phyloP scores from a whole-genome alignment of 1,140 invertebrate species.

The Maconellicoccus hirsutus region DNA sequence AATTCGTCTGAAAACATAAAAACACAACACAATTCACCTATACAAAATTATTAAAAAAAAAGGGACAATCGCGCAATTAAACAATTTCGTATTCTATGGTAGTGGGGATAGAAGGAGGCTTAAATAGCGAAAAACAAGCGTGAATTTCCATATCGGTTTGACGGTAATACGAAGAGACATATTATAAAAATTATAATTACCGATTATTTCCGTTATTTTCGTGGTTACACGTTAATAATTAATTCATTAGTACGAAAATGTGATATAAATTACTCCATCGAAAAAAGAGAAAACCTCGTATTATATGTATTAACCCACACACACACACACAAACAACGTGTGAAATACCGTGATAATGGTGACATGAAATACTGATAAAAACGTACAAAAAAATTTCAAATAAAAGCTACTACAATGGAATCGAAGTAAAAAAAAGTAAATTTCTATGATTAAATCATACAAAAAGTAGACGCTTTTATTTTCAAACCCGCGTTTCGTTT shows the following conservation, averaged over 20 bases:
- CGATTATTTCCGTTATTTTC: background rate
- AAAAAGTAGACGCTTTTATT: background rate
- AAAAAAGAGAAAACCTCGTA: too few species aligned
- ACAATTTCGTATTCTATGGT: too few species aligned
- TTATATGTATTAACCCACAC: too few species aligned
- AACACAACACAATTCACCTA: background rate
- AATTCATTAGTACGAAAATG: constrained; percentile 4
- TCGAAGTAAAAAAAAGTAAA: constrained; percentile 6
- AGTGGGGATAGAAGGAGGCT: background rate
- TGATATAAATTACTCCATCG: background rate
- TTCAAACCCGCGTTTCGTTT: background rate
- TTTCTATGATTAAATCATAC: constrained; percentile 1
- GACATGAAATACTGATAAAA: constrained; percentile 1
- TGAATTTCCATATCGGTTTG: background rate
- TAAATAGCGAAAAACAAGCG: background rate
- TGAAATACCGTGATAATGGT: background rate
- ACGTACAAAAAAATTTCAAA: background rate
- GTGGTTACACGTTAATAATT: background rate
- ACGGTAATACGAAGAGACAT: background rate
- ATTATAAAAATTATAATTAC: constrained; percentile 1
- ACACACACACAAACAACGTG: background rate
- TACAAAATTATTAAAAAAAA: too few species aligned
- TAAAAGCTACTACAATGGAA: constrained; percentile 9
- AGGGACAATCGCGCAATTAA: too few species aligned
- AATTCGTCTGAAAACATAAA: background rate